These are phyloP conservation scores for Epinotia nisella DNA, from an alignment of 2,888 invertebrate species.

Conservation along the genomic window DNA sequence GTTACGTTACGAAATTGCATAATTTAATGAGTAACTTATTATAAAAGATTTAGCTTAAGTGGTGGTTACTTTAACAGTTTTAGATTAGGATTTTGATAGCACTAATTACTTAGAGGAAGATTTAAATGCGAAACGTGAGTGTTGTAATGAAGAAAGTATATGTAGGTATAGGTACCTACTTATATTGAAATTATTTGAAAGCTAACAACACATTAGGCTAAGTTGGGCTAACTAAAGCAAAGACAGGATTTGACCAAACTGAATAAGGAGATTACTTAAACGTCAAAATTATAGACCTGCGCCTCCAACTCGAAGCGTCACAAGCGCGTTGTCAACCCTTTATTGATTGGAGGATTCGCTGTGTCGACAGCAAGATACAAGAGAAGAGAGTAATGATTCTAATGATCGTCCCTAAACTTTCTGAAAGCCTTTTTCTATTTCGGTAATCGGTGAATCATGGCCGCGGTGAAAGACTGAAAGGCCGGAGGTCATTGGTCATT, in stretches of 20 bases:
- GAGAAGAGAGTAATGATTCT: too few species aligned
- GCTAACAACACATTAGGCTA: too few species aligned
- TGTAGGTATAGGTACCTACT: too few species aligned
- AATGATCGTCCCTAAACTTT: slow-evolving; percentile 1
- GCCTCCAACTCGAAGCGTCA: too few species aligned
- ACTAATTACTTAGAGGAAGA: not conserved
- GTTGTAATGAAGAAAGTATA: not conserved
- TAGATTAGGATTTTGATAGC: slow-evolving; percentile 13
- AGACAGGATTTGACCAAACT: too few species aligned
- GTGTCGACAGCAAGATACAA: too few species aligned
- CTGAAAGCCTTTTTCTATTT: slow-evolving; percentile 30
- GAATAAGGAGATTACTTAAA: too few species aligned
- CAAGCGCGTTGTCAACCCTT: too few species aligned
- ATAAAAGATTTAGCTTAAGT: slow-evolving; percentile 11
- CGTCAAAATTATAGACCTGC: too few species aligned
- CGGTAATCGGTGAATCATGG: slow-evolving; percentile 22
- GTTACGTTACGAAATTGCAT: slow-evolving; percentile 38
- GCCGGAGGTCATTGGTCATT: slow-evolving; percentile 37
- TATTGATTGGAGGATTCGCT: too few species aligned
- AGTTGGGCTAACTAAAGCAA: too few species aligned
- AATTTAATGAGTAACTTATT: slow-evolving; percentile 35
- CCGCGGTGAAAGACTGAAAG: slow-evolving; percentile 30
- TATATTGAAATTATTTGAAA: too few species aligned
- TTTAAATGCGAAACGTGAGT: not conserved
- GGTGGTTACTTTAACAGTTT: slow-evolving; percentile 5